Evolutionary conservation across 2,797 vertebrate species (phyloP).

Genomic region (Syngnathus rostellatus): DNA sequence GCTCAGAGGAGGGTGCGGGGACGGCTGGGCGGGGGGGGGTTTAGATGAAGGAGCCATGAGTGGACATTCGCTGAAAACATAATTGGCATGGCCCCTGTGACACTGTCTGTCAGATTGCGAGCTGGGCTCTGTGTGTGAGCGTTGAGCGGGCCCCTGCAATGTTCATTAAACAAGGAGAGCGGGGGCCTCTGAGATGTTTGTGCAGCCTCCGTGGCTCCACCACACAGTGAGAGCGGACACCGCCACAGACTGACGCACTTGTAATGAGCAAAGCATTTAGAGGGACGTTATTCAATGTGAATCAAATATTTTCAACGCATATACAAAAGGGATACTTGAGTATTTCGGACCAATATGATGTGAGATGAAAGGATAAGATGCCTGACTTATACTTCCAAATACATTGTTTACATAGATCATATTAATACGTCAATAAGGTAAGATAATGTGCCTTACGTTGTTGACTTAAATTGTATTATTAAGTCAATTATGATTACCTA

Average conservation of each 20-base stretch:
- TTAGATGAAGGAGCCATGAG: conserved; percentile 30
- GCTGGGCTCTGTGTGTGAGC: conserved; percentile 49
- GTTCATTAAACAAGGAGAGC: conserved; percentile 64
- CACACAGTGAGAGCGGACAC: conserved; percentile 54
- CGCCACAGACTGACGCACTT: conserved; percentile 34
- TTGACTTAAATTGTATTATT: neutral
- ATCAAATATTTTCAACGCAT: neutral
- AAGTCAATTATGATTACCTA: neutral
- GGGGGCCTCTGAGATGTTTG: conserved; percentile 64
- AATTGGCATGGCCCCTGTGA: conserved; percentile 65
- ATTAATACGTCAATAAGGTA: too few species aligned
- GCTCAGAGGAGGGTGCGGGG: conserved; percentile 21
- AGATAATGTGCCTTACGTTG: neutral
- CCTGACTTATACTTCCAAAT: too few species aligned
- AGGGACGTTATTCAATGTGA: neutral
- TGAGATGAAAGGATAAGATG: neutral
- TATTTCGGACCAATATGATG: neutral
- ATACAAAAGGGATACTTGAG: neutral
- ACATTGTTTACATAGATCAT: neutral
- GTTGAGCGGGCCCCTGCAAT: conserved; percentile 50
- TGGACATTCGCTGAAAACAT: conserved; percentile 58
- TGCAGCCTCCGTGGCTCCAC: conserved; percentile 58
- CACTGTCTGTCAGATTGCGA: conserved; percentile 59
- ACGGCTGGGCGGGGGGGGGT: neutral
- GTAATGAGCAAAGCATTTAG: conserved; percentile 38